Base-by-base conservation (phyloP, 2,113 vertebrate genomes). In the Gymnorhina tibicen region DNA sequence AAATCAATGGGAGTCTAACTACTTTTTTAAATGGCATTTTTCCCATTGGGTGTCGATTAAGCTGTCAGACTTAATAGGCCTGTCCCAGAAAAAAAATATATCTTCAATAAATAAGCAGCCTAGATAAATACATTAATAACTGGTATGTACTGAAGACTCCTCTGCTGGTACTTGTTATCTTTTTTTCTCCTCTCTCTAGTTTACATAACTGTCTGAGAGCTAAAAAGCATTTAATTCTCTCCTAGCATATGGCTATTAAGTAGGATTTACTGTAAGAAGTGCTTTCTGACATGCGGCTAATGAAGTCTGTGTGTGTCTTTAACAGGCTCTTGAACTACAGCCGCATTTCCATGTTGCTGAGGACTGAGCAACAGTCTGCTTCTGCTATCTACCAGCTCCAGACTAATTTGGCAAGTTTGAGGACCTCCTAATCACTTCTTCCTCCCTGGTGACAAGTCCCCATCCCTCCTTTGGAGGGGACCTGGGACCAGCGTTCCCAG, bases 1-100 rank as follows among this genome's bases (percentile, higher is more conserved):
- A 97, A 97, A 97, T 97, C 95, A 96, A 89, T 97, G 95, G 77
- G 86, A 96, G 50, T 91, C 89, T 90, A 94, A 95, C 74, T 89
- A 86, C 93, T 83, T 85, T 69, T 89, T 90, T 17, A 86, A 94
- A 89, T 68, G 79, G 56, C 58, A 20, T 89, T 96, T 87, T 96
- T 64, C 82, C 90, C 91, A 95, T 91, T 91, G 91, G 73, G 44
- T 97, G 96, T 98, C 86, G 41, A 95, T 96, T 96, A 97, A 97
- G 84, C 85, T 92, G 82, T 96, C 87, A 95, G 93, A 91, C 74
- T 95, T 97, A 97, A 98, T 96, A 97, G 91, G 89, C 73, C 47
- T 79, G 87, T 87, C 87, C 73, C 83, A 83, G 73, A 80, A 86
- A 92, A 96, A 97, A 96, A 92, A 93, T 37, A 83, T 28, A 75